A percentile compares a stretch with the other conserved stretches of the same genome.
These are phyloP conservation scores for Eilema depressum DNA, from an alignment of 2,888 invertebrate genomes.

Conservation along the genomic window DNA sequence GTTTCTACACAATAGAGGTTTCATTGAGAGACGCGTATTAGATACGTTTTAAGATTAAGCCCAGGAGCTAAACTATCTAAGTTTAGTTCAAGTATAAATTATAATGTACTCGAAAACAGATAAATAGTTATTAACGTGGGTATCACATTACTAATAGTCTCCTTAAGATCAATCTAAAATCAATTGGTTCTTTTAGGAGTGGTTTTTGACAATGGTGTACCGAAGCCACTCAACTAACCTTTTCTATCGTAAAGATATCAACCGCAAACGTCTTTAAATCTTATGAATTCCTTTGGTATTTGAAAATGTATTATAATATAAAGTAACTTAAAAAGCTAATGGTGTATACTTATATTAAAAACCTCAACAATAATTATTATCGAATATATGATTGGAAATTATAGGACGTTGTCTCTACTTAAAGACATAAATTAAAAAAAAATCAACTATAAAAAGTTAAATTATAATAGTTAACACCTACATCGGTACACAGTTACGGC, in stretches of 20 bases:
- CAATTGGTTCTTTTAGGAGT: neutral
- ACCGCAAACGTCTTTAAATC: neutral
- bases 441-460: too few relatives aligned
- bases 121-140: too few relatives aligned
- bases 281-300: neutral
- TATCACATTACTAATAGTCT: neutral
- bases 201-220: neutral
- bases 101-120: too few relatives aligned
- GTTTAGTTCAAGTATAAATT: too few relatives aligned
- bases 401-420: neutral
- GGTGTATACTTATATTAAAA: neutral
- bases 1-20: too few relatives aligned
- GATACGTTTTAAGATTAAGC: too few relatives aligned
- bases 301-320: neutral
- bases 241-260: too few relatives aligned
- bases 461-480: too few relatives aligned
- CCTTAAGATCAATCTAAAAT: neutral
- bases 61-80: too few relatives aligned
- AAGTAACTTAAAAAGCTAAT: neutral
- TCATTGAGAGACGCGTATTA: too few relatives aligned
- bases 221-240: neutral
- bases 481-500: too few relatives aligned
- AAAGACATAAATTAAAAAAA: neutral
- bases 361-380: neutral
- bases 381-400: neutral